A percentile compares a stretch with the other conserved stretches of the same genome.
Evolutionary conservation across 2,797 vertebrate genomes (phyloP).

Genomic region (Sebastes oblongus): DNA sequence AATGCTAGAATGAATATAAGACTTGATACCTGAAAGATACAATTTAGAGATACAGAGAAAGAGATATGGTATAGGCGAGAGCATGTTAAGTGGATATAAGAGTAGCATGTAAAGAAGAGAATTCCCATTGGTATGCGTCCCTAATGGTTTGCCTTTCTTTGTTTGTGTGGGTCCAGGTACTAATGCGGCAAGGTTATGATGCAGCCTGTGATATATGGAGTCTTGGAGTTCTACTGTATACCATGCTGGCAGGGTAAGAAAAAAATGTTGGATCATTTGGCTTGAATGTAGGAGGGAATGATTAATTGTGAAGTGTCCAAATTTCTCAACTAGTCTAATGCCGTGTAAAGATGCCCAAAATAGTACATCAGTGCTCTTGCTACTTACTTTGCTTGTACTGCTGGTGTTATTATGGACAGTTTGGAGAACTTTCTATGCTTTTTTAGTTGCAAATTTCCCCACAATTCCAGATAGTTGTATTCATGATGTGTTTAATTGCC

Average conservation of each 20-base stretch:
- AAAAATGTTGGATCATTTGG: not conserved
- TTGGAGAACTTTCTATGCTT: not conserved
- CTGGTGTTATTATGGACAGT: not conserved
- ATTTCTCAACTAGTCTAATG: not conserved
- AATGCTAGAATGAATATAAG: not conserved
- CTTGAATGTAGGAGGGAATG: not conserved
- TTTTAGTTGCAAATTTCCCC: not conserved
- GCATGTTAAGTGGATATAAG: not conserved
- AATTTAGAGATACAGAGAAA: too few relatives aligned
- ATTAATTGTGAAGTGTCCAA: not conserved
- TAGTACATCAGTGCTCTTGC: not conserved
- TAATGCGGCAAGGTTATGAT: slow-evolving; percentile 97
- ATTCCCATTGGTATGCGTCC: not conserved
- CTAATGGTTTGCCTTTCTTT: slow-evolving; percentile 16
- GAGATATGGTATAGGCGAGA: not conserved
- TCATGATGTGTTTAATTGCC: not conserved
- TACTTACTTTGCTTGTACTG: not conserved
- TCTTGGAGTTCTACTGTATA: slow-evolving; percentile 95
- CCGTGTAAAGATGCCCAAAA: not conserved
- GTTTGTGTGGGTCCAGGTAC: slow-evolving; percentile 82
- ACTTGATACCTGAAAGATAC: not conserved
- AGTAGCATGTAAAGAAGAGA: not conserved
- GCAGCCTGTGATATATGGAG: slow-evolving; percentile 99
- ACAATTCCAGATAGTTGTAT: not conserved
- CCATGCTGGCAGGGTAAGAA: slow-evolving; percentile 96